Percentiles rank a stretch among this genome's conserved stretches.
Evolutionary conservation across 2,888 invertebrate species (phyloP).

Genomic region (Volucella inanis): DNA sequence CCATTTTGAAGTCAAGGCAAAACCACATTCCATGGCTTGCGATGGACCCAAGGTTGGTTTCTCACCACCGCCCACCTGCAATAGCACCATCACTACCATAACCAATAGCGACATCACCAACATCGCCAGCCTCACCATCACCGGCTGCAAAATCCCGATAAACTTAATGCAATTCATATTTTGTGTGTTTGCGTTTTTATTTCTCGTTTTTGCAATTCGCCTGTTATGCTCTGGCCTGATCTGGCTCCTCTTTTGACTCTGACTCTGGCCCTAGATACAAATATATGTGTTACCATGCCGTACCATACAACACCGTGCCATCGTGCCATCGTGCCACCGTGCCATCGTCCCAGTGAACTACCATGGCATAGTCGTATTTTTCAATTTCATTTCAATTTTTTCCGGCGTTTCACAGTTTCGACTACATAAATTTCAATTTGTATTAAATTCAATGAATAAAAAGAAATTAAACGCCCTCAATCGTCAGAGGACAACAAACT

Average conservation of each 20-base stretch:
- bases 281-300: not conserved
- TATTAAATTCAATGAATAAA: conserved; percentile 74
- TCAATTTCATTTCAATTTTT: conserved; percentile 71
- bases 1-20: conserved; percentile 53
- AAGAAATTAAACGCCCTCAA: conserved; percentile 66
- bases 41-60: conserved; percentile 35
- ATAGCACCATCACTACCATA: conserved; percentile 7
- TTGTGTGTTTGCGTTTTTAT: conserved; percentile 72
- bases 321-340: no score
- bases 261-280: not conserved
- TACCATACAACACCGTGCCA: not conserved
- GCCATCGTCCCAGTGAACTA: no score
- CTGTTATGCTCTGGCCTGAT: not conserved
- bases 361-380: conserved; percentile 69
- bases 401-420: conserved; percentile 73
- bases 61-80: not conserved
- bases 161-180: conserved; percentile 75
- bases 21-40: conserved; percentile 48
- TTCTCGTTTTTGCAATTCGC: conserved; percentile 46
- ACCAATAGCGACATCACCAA: not conserved
- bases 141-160: conserved; percentile 72
- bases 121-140: conserved; percentile 13
- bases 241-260: conserved; percentile 13
- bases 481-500: conserved; percentile 37
- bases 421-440: conserved; percentile 74